Evolutionary conservation across 2,113 vertebrate species (phyloP).

Genomic region (Labeo catla): DNA sequence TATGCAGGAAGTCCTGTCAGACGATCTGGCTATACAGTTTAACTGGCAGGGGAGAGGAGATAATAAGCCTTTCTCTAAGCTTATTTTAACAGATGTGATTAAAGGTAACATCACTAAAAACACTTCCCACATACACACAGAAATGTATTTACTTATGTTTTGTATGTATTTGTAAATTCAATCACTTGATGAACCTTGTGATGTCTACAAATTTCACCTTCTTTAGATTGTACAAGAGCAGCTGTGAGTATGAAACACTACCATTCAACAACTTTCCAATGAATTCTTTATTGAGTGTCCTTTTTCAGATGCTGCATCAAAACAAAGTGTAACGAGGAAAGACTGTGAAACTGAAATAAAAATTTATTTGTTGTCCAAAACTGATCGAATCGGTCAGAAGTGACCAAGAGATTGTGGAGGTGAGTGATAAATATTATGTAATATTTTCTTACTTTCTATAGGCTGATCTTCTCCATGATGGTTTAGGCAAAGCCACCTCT

Average conservation of each 20-base stretch:
- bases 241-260: too few relatives aligned
- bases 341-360: slow-evolving; percentile 11
- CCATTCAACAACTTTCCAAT: too few relatives aligned
- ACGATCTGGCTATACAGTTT: slow-evolving; percentile 4
- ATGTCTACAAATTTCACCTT: too few relatives aligned
- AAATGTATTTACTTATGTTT: neutral
- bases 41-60: slow-evolving; percentile 16
- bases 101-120: neutral
- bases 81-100: slow-evolving; percentile 23
- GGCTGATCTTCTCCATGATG: neutral
- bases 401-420: neutral
- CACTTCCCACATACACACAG: neutral
- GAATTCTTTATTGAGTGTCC: neutral
- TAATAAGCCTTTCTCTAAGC: neutral
- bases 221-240: too few relatives aligned
- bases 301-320: slow-evolving; percentile 1
- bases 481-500: neutral
- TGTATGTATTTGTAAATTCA: neutral
- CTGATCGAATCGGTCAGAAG: neutral
- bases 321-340: neutral
- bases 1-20: neutral
- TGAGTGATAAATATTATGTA: neutral
- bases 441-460: neutral
- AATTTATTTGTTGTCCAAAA: neutral
- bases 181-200: neutral